phyloP scores from a whole-genome alignment of 2,888 invertebrate species.

The Ceramica pisi region DNA sequence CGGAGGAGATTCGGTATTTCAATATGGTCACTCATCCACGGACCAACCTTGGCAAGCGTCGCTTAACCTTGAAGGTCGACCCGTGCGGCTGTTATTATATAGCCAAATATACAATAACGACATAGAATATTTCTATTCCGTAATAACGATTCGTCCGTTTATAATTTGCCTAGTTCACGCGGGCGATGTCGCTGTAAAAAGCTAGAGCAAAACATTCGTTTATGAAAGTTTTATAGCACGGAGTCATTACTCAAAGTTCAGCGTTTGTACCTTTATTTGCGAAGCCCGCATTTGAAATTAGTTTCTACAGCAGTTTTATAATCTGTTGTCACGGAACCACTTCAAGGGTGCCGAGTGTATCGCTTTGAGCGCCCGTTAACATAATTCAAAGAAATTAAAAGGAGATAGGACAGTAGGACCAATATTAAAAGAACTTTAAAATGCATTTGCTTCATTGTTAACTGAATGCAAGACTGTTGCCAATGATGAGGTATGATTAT shows the following conservation, averaged over 20 bases:
- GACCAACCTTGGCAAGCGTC: no score
- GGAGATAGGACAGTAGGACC: constrained; percentile 14
- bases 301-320: constrained; percentile 67
- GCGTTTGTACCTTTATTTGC: constrained; percentile 71
- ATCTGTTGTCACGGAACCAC: constrained; percentile 71
- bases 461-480: no score
- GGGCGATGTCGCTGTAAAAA: background rate
- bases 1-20: no score
- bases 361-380: constrained; percentile 32
- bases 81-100: no score
- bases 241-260: constrained; percentile 62
- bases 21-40: no score
- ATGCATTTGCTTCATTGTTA: no score
- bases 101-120: no score
- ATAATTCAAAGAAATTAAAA: constrained; percentile 38
- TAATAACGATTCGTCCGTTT: no score
- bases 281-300: constrained; percentile 64
- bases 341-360: constrained; percentile 61
- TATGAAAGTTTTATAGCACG: constrained; percentile 49
- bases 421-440: background rate
- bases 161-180: background rate
- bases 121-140: no score
- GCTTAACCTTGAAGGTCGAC: no score
- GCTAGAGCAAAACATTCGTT: background rate
- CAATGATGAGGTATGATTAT: no score